Base-by-base conservation (phyloP, 2,113 vertebrate species). In the Polypterus bichir region DNA sequence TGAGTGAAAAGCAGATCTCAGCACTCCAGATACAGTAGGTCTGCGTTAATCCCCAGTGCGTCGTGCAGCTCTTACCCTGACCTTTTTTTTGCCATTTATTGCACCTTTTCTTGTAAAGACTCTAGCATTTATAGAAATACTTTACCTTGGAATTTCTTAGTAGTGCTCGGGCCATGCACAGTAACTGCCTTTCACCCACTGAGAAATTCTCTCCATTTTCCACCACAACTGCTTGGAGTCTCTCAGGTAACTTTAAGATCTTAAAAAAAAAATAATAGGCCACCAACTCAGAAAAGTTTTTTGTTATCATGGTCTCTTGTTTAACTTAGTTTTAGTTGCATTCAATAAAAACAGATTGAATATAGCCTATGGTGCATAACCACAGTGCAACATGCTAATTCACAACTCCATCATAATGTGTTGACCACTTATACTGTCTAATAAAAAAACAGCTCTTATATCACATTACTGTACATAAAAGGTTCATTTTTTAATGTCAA, bases 191-290 rank as follows among this genome's bases (percentile, higher is more conserved):
- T 73, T 90, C 78, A 54, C 80, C 89, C 0, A 89, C 87, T 11
- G 90, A 93, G 76, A 91, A 90, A 70, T 90, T 91, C 63, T 89
- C 84, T 60, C 85, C 83, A 48, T 89, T 91, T 74, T 88, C 85
- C 68, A 67, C 63, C 5, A 92, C 83, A 46, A 64, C 60, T 11
- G 83, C 75, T 48, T 83, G 60, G 44, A 88, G 78, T 65, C 80
- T 81, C 71, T 66, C 73, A 3, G 87, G 83, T 27, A 90, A 73
- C 60, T 69, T 79, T 60, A 74, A 76, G 66, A 90, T 78, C 88
- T 89, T 52, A 53, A 53, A 55, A 73, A 60, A 65, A 60, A 64
- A 8, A 62, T 27, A 27, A 27, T 27, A 27, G 27, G 27, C 2
- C 27, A 27, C 27, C 27, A 27, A 27, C 27, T 27, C 27, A 27